These are phyloP conservation scores for Coelinius sp. DNA, from an alignment of 2,888 invertebrate genomes.

Conservation along the genomic window DNA sequence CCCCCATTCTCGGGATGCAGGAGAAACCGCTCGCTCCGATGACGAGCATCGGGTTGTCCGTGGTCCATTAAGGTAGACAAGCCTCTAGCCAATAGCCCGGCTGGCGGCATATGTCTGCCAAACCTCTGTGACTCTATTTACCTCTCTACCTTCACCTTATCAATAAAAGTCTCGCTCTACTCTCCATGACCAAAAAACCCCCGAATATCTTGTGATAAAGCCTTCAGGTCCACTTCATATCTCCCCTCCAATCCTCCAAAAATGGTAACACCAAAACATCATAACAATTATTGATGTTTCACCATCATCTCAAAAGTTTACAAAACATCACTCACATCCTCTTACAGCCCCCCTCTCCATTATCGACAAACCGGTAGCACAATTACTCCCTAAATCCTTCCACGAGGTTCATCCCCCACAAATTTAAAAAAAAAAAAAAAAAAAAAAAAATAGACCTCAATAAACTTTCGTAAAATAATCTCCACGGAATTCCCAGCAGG, in stretches of 20 bases:
- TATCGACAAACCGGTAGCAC: neutral
- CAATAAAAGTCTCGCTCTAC: slow-evolving; percentile 2
- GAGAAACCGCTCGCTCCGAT: slow-evolving; percentile 69
- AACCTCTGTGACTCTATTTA: slow-evolving; percentile 46
- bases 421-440: no score
- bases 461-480: neutral
- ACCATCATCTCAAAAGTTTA: neutral
- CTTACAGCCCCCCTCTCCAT: neutral
- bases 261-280: neutral
- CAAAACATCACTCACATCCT: neutral
- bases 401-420: neutral
- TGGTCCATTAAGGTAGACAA: slow-evolving; percentile 71
- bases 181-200: neutral
- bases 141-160: neutral
- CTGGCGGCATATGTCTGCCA: slow-evolving; percentile 70
- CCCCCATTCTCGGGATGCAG: slow-evolving; percentile 69
- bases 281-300: neutral
- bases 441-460: no score
- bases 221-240: no score
- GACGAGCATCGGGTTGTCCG: slow-evolving; percentile 71
- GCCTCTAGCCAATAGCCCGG: slow-evolving; percentile 69
- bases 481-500: neutral
- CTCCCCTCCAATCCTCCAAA: no score
- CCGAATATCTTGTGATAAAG: no score
- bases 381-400: neutral